phyloP scores from a whole-genome alignment of 2,797 vertebrate genomes.

The Nannoperca obscura region DNA sequence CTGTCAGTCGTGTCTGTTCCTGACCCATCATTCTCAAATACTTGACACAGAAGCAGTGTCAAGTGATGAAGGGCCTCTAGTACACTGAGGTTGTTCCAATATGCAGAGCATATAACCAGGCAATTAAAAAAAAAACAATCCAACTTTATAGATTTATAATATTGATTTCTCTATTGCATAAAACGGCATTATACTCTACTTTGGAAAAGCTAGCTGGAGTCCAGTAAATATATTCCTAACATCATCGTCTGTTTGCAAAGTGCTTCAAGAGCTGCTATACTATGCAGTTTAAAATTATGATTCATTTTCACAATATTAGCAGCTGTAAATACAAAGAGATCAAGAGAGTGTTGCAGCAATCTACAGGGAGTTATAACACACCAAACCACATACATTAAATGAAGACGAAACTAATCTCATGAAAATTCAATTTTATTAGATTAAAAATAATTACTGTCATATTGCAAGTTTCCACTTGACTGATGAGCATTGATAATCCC shows the following conservation, averaged over 20 bases:
- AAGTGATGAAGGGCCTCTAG: constrained; percentile 29
- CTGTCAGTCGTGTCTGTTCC: constrained; percentile 73
- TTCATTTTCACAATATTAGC: constrained; percentile 33
- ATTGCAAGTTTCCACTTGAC: constrained; percentile 53
- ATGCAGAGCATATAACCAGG: constrained; percentile 21
- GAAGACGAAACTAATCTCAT: constrained; percentile 41
- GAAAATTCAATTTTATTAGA: constrained; percentile 42
- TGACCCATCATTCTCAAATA: constrained; percentile 50
- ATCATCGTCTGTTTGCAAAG: background rate
- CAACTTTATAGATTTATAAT: constrained; percentile 38
- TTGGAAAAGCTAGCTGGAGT: constrained; percentile 30
- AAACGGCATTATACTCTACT: constrained; percentile 12
- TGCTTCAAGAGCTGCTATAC: background rate
- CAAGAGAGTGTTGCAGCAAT: constrained; percentile 3
- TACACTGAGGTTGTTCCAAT: background rate
- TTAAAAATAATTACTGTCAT: constrained; percentile 49
- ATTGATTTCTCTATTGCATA: constrained; percentile 45
- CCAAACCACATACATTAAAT: constrained; percentile 23
- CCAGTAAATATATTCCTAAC: constrained; percentile 24
- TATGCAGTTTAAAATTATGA: constrained; percentile 37
- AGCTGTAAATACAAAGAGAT: constrained; percentile 26
- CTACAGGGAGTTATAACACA: constrained; percentile 21
- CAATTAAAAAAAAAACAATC: constrained; percentile 36
- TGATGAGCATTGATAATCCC: constrained; percentile 54
- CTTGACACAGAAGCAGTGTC: constrained; percentile 26